These are phyloP conservation scores for Pseudorhombus dupliciocellatus DNA, from an alignment of 2,113 vertebrate species.

Conservation along the genomic window DNA sequence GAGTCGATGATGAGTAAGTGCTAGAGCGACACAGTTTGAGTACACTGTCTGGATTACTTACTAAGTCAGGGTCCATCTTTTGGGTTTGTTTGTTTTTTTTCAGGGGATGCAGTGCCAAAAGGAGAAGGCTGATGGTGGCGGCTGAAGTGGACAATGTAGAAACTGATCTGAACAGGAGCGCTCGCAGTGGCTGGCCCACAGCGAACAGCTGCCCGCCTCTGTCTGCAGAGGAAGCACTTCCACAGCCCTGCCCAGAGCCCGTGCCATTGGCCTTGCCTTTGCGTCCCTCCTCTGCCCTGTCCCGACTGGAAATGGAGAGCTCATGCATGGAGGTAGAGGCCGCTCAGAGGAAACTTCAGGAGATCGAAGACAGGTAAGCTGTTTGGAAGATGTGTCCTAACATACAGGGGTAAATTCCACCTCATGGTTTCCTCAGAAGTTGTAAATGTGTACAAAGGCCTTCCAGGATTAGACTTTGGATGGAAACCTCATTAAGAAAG, in stretches of 20 bases:
- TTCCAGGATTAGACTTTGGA: neutral
- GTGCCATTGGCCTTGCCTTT: constrained; percentile 6
- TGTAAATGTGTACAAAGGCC: too few species aligned
- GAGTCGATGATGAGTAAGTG: constrained; percentile 80
- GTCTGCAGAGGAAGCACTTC: constrained; percentile 31
- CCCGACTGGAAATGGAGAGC: constrained; percentile 54
- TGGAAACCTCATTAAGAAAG: neutral
- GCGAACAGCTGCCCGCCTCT: constrained; percentile 27
- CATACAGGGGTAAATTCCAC: neutral
- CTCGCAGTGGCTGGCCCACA: constrained; percentile 44
- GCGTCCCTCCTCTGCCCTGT: constrained; percentile 5
- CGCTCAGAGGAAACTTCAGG: constrained; percentile 80
- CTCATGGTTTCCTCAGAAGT: too few species aligned
- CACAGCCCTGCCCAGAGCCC: constrained; percentile 33
- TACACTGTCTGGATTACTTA: neutral
- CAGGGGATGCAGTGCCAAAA: constrained; percentile 81
- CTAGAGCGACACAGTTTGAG: neutral
- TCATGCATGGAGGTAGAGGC: constrained; percentile 82
- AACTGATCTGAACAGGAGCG: constrained; percentile 21
- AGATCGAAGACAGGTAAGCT: constrained; percentile 82
- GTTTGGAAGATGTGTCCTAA: neutral
- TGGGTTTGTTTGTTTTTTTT: neutral
- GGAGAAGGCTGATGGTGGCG: constrained; percentile 71
- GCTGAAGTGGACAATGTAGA: constrained; percentile 48
- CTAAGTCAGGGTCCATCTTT: neutral